Conservation (phyloP, 1,140 invertebrate genomes). For the Dreissena polymorpha region DNA sequence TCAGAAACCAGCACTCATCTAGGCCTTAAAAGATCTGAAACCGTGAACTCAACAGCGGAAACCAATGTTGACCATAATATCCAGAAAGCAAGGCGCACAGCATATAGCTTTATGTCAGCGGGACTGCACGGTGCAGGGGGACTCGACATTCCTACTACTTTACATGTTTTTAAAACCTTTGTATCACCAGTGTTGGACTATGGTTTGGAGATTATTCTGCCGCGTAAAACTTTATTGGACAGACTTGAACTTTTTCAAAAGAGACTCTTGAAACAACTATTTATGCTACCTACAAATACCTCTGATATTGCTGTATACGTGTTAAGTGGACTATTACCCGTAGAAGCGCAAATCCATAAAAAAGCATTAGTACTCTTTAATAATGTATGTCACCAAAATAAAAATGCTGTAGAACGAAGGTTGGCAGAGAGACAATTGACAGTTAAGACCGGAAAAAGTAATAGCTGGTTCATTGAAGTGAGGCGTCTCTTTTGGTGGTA, state of each 20-base stretch:
- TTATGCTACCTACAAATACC: conserved; percentile 4
- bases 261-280: conserved; percentile 19
- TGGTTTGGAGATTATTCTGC: conserved; percentile 9
- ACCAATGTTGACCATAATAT: conserved; percentile 9
- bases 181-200: neutral
- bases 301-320: conserved; percentile 7
- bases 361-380: neutral
- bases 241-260: conserved; percentile 13
- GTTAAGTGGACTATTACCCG: conserved; percentile 7
- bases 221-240: neutral
- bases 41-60: neutral
- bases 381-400: conserved; percentile 4
- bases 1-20: conserved; percentile 10
- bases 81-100: conserved; percentile 11
- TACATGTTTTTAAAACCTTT: neutral
- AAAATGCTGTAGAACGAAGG: too few species aligned
- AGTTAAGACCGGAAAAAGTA: too few species aligned
- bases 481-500: too few species aligned
- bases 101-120: conserved; percentile 16
- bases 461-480: too few species aligned
- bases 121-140: conserved; percentile 14
- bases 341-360: conserved; percentile 12
- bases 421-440: too few species aligned
- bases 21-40: conserved; percentile 5
- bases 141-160: neutral